Base-by-base conservation (phyloP, 2,888 invertebrate genomes). In the Latrodectus hesperus region DNA sequence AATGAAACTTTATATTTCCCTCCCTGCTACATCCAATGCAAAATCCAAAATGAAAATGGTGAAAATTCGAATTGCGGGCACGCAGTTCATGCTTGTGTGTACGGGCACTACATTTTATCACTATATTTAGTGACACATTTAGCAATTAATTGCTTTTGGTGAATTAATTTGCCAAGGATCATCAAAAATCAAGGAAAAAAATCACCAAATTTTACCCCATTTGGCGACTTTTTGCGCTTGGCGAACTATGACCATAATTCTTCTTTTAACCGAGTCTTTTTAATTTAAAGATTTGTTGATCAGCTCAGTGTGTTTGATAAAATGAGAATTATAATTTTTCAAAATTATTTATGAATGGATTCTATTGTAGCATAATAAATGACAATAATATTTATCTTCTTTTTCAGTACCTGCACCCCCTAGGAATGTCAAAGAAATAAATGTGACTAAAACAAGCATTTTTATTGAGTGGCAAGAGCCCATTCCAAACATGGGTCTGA, bases 391-490 rank as follows among this genome's bases (percentile, higher is more conserved):
- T 17, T 55, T 49, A 14, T 17, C 11, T 71, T 73, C 38, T 10
- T 70, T 68, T 74, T 49, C 70, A 84, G 84, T 84, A 22, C 84
- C 84, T 55, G 67, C 73, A 49, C 51, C 49, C 3, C 84, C 84
- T 11, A 16, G 6, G 11, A 79, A 84, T 11, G 52, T 79, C 5
- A 71, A 10, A 17, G 17, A 53, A 17, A 26, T n/a, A 4, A n/a
- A 49, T 17, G 22, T 26, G 8, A 16, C 17, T 12, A 1, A 10
- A 17, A 64, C 67, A 0, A 68, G 78, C 51, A 55, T 84, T 14
- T 10, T 10, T 52, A 22, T 84, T 9, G 1, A 11, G 6, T 84
- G 84, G 84, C 22, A 79, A 14, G 60, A 55, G 3, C 84, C 84
- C 6, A 4, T 51, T 0, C 78, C 78, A 0, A 22, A 22, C 26